Conservation (phyloP, 2,113 vertebrate species). For the Bujurquina vittata region DNA sequence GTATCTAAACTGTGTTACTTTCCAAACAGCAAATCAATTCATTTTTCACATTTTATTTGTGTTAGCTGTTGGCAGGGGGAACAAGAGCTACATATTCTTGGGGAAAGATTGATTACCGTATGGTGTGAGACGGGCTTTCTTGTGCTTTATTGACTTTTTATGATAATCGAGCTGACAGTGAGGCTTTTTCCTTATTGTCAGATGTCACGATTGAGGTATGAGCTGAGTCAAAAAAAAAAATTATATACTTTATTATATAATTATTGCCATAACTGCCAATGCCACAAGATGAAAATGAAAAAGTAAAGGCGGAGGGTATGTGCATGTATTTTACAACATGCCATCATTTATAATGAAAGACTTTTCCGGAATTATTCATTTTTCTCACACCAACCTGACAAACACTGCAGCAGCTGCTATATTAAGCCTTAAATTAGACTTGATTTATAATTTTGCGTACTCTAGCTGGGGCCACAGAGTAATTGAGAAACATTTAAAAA, state of each 20-base stretch:
- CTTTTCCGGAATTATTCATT: constrained; percentile 30
- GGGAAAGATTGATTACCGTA: constrained; percentile 37
- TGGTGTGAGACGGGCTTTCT: constrained; percentile 23
- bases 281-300: neutral
- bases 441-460: constrained; percentile 32
- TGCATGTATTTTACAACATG: constrained; percentile 1
- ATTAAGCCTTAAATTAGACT: neutral
- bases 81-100: neutral
- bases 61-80: neutral
- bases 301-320: neutral
- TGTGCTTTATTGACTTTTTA: constrained; percentile 54
- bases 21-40: neutral
- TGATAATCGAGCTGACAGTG: constrained; percentile 23
- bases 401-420: constrained; percentile 12
- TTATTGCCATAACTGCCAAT: neutral
- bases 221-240: neutral
- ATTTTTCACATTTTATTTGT: constrained; percentile 18
- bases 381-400: neutral
- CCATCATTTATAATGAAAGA: constrained; percentile 24
- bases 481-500: constrained; percentile 29
- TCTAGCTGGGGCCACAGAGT: neutral
- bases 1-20: constrained; percentile 11
- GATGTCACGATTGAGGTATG: constrained; percentile 28
- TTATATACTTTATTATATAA: neutral
- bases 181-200: constrained; percentile 16